Evolutionary conservation across 1,140 invertebrate genomes (phyloP), one percentile per base, ranked within the genome.

Genomic region (Lamellibrachia luymesi): DNA sequence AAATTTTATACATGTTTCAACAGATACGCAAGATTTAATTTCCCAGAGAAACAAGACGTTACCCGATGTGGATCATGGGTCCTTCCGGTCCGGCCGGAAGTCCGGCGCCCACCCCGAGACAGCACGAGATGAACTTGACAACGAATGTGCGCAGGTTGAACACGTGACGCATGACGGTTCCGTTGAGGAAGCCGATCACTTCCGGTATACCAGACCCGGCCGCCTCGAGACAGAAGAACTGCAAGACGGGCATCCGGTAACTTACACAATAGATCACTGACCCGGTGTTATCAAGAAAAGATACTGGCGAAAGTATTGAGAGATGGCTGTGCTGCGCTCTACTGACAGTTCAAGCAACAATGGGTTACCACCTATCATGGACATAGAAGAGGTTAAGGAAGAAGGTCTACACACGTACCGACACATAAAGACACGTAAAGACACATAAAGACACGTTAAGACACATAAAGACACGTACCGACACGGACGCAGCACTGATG

Each of bases 1-100:
- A 38, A 0, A 38, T 38, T 38, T 38, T 38, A 38, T 38, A 38
- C 38, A 38, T 38, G 38, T 38, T 38, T 38, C 38, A 38, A 90
- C 17, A 38, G 25, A 90, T 17, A 49, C 17, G 89, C 6, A 7
- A 50, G 89, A 90, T 90, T 25, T 50, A 4, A 93, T 27, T 50
- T 13, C 10, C n/a, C n/a, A 13, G 25, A 91, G 51, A 51, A 51
- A 8, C 91, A 13, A 17, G 91, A 51, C 25, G 56, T 25, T 56
- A 94, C 94, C 94, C 94, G 94, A 94, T 94, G 91, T 93, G 93
- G 27, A 95, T 94, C 95, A 95, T 95, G 27, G 95, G 95, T n/a
- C 95, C 95, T 94, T 95, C 95, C 92, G 94, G 95, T 91, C 95
- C 95, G 25, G 95, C 94, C 13, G 95, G 95, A n/a, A 95, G 94